Evolutionary conservation across 2,797 vertebrate species (phyloP).

Genomic region (Pygocentrus nattereri): DNA sequence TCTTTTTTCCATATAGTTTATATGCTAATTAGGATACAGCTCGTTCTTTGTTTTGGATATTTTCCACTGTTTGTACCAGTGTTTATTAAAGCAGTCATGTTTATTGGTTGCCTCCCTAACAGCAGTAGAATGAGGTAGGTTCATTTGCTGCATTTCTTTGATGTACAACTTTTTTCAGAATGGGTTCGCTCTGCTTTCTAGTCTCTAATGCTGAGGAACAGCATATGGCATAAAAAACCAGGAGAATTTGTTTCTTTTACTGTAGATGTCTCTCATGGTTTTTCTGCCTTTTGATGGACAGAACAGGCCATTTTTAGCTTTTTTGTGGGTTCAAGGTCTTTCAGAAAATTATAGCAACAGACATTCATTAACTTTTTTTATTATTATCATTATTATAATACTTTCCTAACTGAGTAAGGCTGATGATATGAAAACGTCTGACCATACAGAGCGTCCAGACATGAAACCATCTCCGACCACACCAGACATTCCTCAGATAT

Average conservation of each 20-base stretch:
- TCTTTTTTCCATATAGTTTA: neutral
- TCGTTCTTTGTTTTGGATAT: neutral
- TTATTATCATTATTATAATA: no score
- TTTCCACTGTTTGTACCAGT: neutral
- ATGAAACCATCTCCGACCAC: constrained; percentile 40
- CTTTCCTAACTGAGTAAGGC: neutral
- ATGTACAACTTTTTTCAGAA: neutral
- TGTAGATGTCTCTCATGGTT: neutral
- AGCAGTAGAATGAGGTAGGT: neutral
- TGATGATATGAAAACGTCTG: constrained; percentile 14
- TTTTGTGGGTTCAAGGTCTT: neutral
- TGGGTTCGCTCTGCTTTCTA: neutral
- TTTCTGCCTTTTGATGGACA: neutral
- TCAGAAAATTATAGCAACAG: neutral
- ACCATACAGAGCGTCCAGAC: constrained; percentile 23
- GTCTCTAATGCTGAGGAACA: neutral
- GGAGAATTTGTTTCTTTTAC: neutral
- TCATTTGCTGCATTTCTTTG: neutral
- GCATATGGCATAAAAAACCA: neutral
- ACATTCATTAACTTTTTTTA: neutral
- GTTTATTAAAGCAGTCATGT: neutral
- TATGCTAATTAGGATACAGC: neutral
- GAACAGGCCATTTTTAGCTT: neutral
- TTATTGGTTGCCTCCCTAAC: neutral
- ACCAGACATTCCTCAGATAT: constrained; percentile 53